These are phyloP conservation scores for Drosophila neotestacea DNA, from an alignment of 2,888 invertebrate species.

Conservation along the genomic window DNA sequence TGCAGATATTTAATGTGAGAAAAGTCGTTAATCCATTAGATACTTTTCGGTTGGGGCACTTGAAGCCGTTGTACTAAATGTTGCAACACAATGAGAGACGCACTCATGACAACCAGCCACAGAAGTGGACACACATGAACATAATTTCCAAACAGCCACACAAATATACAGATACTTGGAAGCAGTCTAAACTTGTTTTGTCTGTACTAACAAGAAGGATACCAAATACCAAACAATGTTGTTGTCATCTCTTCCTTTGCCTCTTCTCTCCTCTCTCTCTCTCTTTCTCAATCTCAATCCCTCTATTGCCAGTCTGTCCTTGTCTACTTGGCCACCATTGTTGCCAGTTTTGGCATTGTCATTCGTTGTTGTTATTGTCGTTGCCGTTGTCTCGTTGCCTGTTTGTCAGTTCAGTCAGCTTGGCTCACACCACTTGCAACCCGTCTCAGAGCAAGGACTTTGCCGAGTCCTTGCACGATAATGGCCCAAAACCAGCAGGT, in stretches of 20 bases:
- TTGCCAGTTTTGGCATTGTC: conserved; percentile 67
- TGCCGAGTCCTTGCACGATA: conserved; percentile 56
- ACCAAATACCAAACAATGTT: conserved; percentile 70
- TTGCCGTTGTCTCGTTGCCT: conserved; percentile 60
- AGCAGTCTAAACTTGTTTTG: conserved; percentile 55
- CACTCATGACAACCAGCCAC: conserved; percentile 53
- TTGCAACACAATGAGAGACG: conserved; percentile 56
- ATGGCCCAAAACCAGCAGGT: conserved; percentile 74
- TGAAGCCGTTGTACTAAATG: conserved; percentile 53
- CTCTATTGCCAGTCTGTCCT: conserved; percentile 42
- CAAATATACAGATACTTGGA: conserved; percentile 4
- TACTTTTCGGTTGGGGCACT: conserved; percentile 55
- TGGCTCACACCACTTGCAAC: conserved; percentile 26
- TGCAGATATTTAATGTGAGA: conserved; percentile 21
- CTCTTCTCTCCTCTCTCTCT: conserved; percentile 26
- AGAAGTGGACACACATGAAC: conserved; percentile 46
- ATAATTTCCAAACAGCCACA: conserved; percentile 50
- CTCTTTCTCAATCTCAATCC: conserved; percentile 22
- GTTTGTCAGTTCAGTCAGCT: conserved; percentile 66
- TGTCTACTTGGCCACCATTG: conserved; percentile 63
- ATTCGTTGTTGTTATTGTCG: conserved; percentile 32
- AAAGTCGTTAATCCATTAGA: conserved; percentile 67
- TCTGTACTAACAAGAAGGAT: conserved; percentile 70
- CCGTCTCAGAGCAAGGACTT: conserved; percentile 24
- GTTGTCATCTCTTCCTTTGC: conserved; percentile 50